These are phyloP conservation scores for Branchinecta lynchi DNA, from an alignment of 1,140 invertebrate species.

Conservation along the genomic window DNA sequence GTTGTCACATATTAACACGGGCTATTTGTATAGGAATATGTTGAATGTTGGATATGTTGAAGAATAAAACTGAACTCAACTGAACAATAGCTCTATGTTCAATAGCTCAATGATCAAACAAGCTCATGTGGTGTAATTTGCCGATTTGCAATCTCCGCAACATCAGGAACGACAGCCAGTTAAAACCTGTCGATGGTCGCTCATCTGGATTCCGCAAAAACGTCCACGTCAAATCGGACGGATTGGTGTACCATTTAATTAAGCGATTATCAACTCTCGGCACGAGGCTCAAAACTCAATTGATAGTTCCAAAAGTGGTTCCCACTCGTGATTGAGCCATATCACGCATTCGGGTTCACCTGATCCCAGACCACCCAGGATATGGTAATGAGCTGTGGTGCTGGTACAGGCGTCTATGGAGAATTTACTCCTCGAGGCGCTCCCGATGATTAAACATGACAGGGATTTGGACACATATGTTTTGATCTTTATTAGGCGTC, in stretches of 20 bases:
- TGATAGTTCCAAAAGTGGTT: conserved; percentile 10
- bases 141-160: no score
- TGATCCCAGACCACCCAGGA: conserved; percentile 2
- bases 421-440: not conserved
- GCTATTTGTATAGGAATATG: no score
- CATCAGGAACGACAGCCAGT: no score
- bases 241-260: not conserved
- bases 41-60: no score
- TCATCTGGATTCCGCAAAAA: no score
- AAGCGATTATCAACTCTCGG: not conserved
- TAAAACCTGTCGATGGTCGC: no score
- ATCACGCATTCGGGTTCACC: conserved; percentile 4
- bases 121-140: no score
- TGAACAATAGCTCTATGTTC: no score
- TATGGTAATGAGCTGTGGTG: not conserved
- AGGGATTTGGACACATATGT: not conserved
- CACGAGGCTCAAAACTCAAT: not conserved
- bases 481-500: conserved; percentile 4
- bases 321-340: not conserved
- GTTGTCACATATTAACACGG: no score
- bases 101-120: no score
- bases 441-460: conserved; percentile 1
- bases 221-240: no score
- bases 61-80: no score
- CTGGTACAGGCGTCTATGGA: not conserved